These are phyloP conservation scores for Criorhina ranunculi DNA, from an alignment of 2,888 invertebrate genomes.

Conservation along the genomic window DNA sequence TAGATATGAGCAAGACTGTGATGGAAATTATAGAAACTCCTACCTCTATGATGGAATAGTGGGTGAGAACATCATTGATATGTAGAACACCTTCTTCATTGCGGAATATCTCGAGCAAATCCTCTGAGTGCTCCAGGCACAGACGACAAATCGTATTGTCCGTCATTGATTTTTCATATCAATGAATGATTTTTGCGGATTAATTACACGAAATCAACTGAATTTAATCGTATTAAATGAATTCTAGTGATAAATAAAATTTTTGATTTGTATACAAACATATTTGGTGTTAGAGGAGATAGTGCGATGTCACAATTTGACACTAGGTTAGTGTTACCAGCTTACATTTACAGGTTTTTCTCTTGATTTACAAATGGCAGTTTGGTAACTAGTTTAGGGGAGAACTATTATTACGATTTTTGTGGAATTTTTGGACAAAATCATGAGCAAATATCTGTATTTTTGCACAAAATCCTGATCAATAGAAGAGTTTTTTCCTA, in stretches of 20 bases:
- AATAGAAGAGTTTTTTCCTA: no score
- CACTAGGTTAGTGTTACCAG: no score
- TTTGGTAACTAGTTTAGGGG: no score
- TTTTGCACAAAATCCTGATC: no score
- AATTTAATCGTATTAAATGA: not conserved
- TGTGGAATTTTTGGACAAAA: no score
- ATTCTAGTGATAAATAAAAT: not conserved
- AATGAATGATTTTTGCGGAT: not conserved
- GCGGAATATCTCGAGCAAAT: conserved; percentile 44
- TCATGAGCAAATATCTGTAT: no score
- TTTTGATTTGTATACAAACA: conserved; percentile 32
- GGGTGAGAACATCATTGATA: conserved; percentile 39
- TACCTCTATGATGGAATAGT: conserved; percentile 62
- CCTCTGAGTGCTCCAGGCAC: conserved; percentile 51
- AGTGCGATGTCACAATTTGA: no score
- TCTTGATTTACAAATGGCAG: no score
- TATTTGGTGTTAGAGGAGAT: not conserved
- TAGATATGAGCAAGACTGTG: no score
- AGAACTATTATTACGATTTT: no score
- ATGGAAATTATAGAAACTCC: not conserved
- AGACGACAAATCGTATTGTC: conserved; percentile 52
- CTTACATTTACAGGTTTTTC: no score
- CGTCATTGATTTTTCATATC: conserved; percentile 28
- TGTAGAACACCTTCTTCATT: conserved; percentile 17
- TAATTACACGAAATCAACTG: no score